phyloP scores from a whole-genome alignment of 2,797 vertebrate genomes.

The Cuculus canorus region DNA sequence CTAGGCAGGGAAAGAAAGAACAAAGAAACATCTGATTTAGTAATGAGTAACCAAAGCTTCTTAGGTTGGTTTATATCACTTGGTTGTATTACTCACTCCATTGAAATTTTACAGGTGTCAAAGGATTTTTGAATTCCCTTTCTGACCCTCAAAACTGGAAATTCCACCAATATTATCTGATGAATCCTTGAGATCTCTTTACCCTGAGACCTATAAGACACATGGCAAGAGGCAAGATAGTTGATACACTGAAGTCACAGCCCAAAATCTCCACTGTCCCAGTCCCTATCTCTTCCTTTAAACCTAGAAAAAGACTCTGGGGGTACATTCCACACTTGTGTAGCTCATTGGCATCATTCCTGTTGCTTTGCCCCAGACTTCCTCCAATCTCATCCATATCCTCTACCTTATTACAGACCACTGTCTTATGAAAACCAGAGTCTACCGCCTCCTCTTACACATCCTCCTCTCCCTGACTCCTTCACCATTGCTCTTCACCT shows the following conservation, averaged over 20 bases:
- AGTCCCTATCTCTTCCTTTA: background rate
- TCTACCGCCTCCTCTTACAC: background rate
- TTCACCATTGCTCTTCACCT: background rate
- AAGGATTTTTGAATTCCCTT: background rate
- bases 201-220: background rate
- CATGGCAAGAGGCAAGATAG: fast-evolving
- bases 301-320: background rate
- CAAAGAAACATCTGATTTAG: background rate
- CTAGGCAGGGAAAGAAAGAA: background rate
- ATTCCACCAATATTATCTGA: fast-evolving
- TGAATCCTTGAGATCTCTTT: background rate
- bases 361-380: background rate
- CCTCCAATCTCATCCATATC: background rate
- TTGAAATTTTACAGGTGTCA: background rate
- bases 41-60: background rate
- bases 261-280: background rate
- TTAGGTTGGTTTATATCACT: background rate
- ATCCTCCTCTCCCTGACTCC: background rate
- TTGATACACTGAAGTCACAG: background rate
- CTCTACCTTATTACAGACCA: background rate
- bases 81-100: background rate
- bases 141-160: background rate
- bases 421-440: background rate
- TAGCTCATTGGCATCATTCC: background rate
- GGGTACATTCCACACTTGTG: background rate